Evolutionary conservation across 2,888 invertebrate genomes (phyloP).

Genomic region (Sesamia inferens): DNA sequence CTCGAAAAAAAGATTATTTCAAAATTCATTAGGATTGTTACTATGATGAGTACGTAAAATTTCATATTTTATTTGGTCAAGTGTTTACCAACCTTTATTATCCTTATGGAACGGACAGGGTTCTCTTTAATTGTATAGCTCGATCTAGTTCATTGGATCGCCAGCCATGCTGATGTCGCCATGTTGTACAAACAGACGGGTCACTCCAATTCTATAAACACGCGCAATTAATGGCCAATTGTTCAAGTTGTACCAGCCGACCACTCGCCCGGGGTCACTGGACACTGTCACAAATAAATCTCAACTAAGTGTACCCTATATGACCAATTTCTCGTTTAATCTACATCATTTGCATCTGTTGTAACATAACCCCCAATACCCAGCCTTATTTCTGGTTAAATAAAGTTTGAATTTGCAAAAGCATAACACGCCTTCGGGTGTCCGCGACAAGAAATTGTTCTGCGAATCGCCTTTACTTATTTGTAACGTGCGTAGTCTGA

Average conservation of each 20-base stretch:
- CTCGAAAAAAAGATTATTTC: too few relatives aligned
- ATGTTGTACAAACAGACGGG: constrained; percentile 78
- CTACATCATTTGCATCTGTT: constrained; percentile 70
- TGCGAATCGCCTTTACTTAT: constrained; percentile 78
- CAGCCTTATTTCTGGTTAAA: constrained; percentile 69
- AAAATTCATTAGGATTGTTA: too few relatives aligned
- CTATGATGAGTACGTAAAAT: too few relatives aligned
- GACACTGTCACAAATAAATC: constrained; percentile 83
- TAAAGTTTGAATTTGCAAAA: constrained; percentile 73
- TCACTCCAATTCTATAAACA: constrained; percentile 83
- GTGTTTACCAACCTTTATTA: too few relatives aligned
- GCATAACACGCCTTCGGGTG: constrained; percentile 75
- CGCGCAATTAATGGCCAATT: constrained; percentile 85
- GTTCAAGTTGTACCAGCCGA: constrained; percentile 71
- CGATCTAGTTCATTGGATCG: neutral
- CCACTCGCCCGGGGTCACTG: constrained; percentile 71
- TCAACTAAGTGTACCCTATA: constrained; percentile 80
- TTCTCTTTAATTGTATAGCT: too few relatives aligned
- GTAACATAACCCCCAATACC: constrained; percentile 45
- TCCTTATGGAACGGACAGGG: too few relatives aligned
- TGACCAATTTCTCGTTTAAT: constrained; percentile 84
- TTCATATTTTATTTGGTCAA: too few relatives aligned
- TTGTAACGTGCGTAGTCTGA: constrained; percentile 75
- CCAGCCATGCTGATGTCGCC: constrained; percentile 58
- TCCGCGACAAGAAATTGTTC: constrained; percentile 80